phyloP scores from a whole-genome alignment of 2,888 invertebrate species.

The Drosophila formosana region DNA sequence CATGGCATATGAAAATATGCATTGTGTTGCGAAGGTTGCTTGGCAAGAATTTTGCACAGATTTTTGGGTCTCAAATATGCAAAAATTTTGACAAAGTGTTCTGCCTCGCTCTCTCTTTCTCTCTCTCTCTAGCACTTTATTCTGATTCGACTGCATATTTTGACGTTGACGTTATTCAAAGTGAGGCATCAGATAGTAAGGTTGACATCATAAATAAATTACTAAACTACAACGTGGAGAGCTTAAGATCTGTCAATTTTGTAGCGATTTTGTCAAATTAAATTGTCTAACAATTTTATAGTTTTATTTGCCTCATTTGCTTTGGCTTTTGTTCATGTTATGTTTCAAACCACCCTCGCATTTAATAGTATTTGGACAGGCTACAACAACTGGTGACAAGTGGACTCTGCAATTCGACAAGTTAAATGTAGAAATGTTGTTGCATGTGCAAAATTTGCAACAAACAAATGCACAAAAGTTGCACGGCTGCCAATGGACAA shows the following conservation, averaged over 20 bases:
- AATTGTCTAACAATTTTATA: too few relatives aligned
- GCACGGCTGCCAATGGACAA: slow-evolving; percentile 2
- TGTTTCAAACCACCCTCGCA: slow-evolving; percentile 21
- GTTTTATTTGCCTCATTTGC: too few relatives aligned
- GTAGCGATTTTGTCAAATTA: not conserved
- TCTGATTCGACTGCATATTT: not conserved
- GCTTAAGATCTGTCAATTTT: not conserved
- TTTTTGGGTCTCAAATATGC: slow-evolving; percentile 1
- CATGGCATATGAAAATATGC: slow-evolving; percentile 37
- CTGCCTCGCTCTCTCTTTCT: not conserved
- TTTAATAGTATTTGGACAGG: slow-evolving; percentile 17
- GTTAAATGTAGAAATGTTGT: slow-evolving; percentile 35
- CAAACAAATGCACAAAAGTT: slow-evolving; percentile 21
- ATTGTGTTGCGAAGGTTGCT: slow-evolving; percentile 34
- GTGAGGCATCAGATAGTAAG: not conserved
- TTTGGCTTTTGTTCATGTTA: not conserved
- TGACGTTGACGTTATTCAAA: not conserved
- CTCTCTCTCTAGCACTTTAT: not conserved
- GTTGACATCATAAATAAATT: not conserved
- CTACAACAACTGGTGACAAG: slow-evolving; percentile 34
- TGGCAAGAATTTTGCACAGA: slow-evolving; percentile 16
- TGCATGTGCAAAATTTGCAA: slow-evolving; percentile 26
- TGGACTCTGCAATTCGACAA: slow-evolving; percentile 24
- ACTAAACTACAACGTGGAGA: not conserved
- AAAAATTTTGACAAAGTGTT: slow-evolving; percentile 5